Percentiles rank a stretch among this genome's conserved stretches.
Conservation (phyloP, 1,140 invertebrate genomes). For the Drosophila tropicalis region DNA sequence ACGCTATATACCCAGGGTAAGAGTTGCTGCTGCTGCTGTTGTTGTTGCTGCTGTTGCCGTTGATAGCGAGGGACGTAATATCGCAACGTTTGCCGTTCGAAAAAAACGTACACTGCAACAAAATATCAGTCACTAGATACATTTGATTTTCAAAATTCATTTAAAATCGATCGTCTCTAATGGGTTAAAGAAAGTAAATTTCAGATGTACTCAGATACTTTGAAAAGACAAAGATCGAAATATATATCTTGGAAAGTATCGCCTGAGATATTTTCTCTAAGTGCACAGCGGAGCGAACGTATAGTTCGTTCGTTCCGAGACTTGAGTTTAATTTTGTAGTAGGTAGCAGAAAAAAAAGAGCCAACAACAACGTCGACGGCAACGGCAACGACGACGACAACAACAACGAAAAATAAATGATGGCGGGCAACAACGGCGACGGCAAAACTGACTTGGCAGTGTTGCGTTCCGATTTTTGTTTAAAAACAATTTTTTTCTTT, state of each 20-base stretch:
- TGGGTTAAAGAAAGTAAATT: too few relatives aligned
- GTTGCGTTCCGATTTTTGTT: conserved; percentile 80
- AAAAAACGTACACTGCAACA: conserved; percentile 34
- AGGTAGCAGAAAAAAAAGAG: conserved; percentile 73
- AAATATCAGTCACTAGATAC: neutral
- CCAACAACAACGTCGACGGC: conserved; percentile 55
- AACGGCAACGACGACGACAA: conserved; percentile 39
- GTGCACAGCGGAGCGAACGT: conserved; percentile 53
- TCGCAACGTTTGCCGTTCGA: conserved; percentile 78
- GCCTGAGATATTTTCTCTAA: neutral
- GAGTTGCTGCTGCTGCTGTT: conserved; percentile 39
- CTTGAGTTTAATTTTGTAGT: conserved; percentile 80
- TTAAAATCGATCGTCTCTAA: too few relatives aligned
- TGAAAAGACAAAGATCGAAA: neutral
- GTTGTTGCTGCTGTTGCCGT: conserved; percentile 34
- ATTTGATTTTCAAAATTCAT: neutral
- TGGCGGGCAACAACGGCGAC: conserved; percentile 52
- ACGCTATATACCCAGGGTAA: conserved; percentile 49
- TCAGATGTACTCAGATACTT: too few relatives aligned
- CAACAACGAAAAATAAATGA: conserved; percentile 73
- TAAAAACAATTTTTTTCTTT: conserved; percentile 52
- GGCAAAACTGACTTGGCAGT: conserved; percentile 70
- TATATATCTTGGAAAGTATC: neutral
- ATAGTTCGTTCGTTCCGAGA: conserved; percentile 65
- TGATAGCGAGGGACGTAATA: conserved; percentile 76